Evolutionary conservation across 2,797 vertebrate genomes (phyloP), one percentile per base, ranked within the genome.

Genomic region (Eremophila alpestris): DNA sequence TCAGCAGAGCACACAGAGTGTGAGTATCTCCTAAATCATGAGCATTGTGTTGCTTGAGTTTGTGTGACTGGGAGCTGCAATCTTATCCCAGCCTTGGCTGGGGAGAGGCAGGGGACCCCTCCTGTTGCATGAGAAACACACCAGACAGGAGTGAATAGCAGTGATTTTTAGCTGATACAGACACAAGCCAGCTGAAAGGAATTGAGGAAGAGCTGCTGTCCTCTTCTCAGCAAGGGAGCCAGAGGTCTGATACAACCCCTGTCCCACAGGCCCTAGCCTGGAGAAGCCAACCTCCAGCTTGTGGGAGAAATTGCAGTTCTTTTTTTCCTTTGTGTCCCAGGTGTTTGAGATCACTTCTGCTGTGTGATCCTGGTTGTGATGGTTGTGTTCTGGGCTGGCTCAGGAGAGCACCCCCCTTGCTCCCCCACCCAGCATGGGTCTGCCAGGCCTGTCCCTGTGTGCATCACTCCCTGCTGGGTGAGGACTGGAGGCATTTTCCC

Each of bases 391-490:
- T 63, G 51, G 70, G 51, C 55, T 88, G 73, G 65, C 9, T 3
- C 11, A 6, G 13, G 5, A 16, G 24, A 64, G 27, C 16, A 70
- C 26, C 38, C 30, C 6, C 21, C 17, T 59, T 85, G 24, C 5
- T 56, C n/a, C 26, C n/a, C 15, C 11, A 32, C 10, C 16, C 48
- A 48, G 30, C 2, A 0, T 5, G 2, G 22, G 19, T 49, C 30
- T 7, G 1, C 15, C 64, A 75, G 45, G 32, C 15, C 51, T 30
- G 23, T 27, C 51, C 12, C 21, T 6, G 11, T 16, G 17, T 7
- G 7, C 3, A 1, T 62, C 75, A 2, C 4, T 54, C 60, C 34
- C 38, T 68, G 38, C 59, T 76, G 74, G 8, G 13, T 1, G 16
- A 77, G 76, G 23, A 17, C 62, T 34, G 16, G 10, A 36, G 18